Evolutionary conservation across 2,797 vertebrate species (phyloP), one percentile per base, ranked within the genome.

Genomic region (Leptoclinus maculatus): DNA sequence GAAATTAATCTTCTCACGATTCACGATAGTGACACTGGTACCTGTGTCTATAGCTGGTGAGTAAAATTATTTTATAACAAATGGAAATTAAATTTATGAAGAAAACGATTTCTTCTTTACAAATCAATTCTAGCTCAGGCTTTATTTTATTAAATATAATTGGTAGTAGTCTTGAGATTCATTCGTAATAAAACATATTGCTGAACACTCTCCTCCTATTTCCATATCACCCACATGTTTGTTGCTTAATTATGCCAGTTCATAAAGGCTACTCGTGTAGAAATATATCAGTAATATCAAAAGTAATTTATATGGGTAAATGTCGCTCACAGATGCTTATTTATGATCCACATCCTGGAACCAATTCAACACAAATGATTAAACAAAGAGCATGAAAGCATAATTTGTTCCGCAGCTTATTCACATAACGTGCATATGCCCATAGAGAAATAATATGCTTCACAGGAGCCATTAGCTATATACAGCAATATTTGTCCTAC

Each of bases 401-500:
- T 21, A 29, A 70, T 53, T 7, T 60, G 34, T 39, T 74, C 65
- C 7, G 5, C 13, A 17, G 47, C 45, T 29, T 56, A 14, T 19
- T 66, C 23, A 74, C 21, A 58, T 25, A 34, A 34, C 21, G 70
- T 58, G 53, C 14, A 27, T 16, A 66, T 12, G 19, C 23, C 57
- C 58, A 63, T 2, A 13, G 10, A 76, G 21, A 79, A 65, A 73
- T 49, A 39, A 39, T 19, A 78, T 57, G 68, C n/a, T 63, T 68
- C 58, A 67, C 13, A 1, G 16, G 34, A 76, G 39, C 70, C 47
- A 71, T 76, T 81, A 51, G 62, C 59, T 72, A 62, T 64, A 73
- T 59, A 74, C 60, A 74, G 71, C 57, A 79, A 78, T 70, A 84
- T 83, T 78, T 76, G 77, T 83, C 81, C 84, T 79, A 75, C 67